Conservation (phyloP, 1,140 invertebrate species). For the Aphis gossypii region DNA sequence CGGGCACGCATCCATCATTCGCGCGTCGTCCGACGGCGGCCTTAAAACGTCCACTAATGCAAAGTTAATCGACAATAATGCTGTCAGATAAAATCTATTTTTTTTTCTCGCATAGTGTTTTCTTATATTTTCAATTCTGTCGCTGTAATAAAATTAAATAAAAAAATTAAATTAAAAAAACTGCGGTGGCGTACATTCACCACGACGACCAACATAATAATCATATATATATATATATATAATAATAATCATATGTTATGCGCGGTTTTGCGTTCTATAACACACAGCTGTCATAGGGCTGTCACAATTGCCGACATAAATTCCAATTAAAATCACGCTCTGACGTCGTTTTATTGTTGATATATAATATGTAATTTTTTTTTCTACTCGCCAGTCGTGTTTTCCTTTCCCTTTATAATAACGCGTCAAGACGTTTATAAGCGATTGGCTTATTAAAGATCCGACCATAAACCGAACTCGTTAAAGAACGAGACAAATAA, state of each 20-base stretch:
- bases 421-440: conserved; percentile 1
- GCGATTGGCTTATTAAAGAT: conserved; percentile 11
- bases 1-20: conserved; percentile 46
- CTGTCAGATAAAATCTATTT: conserved; percentile 54
- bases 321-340: conserved; percentile 57
- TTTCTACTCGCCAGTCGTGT: conserved; percentile 2
- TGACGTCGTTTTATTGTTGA: conserved; percentile 45
- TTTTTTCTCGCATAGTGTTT: conserved; percentile 21
- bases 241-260: neutral
- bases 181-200: neutral
- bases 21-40: neutral
- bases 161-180: conserved; percentile 33
- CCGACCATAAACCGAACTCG: conserved; percentile 31
- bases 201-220: conserved; percentile 10
- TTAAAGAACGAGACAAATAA: neutral
- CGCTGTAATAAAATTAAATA: neutral
- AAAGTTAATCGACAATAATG: conserved; percentile 53
- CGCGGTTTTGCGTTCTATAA: neutral
- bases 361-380: conserved; percentile 13
- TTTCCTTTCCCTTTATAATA: conserved; percentile 32
- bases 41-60: conserved; percentile 53
- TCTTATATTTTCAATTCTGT: conserved; percentile 25
- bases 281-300: conserved; percentile 32
- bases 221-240: neutral
- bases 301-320: conserved; percentile 55